phyloP scores from a whole-genome alignment of 2,113 vertebrate species.

The Prunella fulvescens region DNA sequence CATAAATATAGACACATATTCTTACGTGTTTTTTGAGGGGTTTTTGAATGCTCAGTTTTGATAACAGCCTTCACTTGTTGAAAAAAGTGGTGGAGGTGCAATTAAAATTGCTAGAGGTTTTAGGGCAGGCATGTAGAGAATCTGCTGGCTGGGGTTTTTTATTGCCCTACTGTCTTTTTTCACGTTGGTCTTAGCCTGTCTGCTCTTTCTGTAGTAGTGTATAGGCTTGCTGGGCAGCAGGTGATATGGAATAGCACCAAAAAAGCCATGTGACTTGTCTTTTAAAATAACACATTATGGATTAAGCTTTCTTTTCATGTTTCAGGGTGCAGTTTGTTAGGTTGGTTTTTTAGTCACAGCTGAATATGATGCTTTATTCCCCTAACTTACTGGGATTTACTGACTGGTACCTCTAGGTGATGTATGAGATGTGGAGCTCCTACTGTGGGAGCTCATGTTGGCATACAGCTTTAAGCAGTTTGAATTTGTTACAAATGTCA shows the following conservation, averaged over 20 bases:
- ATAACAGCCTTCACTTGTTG: neutral
- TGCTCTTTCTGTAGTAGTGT: neutral
- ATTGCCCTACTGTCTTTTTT: accelerated
- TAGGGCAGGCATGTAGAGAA: neutral
- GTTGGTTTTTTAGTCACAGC: neutral
- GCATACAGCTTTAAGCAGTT: neutral
- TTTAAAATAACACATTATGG: neutral
- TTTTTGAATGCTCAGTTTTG: neutral
- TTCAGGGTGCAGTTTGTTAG: neutral
- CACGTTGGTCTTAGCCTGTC: neutral
- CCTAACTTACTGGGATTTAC: neutral
- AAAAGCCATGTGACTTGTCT: neutral
- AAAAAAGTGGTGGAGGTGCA: neutral
- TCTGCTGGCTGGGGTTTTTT: neutral
- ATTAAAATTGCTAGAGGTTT: neutral
- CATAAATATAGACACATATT: neutral
- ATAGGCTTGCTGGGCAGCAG: neutral
- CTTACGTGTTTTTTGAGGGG: accelerated
- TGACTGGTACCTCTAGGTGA: neutral
- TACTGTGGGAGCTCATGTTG: neutral
- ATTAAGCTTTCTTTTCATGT: neutral
- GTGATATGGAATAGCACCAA: neutral
- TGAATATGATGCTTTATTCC: neutral
- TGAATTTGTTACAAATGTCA: neutral
- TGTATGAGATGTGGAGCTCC: neutral